A percentile compares a stretch with the other conserved stretches of the same genome.
Evolutionary conservation across 1,140 invertebrate genomes (phyloP).

Genomic region (Drosophila watanabei): DNA sequence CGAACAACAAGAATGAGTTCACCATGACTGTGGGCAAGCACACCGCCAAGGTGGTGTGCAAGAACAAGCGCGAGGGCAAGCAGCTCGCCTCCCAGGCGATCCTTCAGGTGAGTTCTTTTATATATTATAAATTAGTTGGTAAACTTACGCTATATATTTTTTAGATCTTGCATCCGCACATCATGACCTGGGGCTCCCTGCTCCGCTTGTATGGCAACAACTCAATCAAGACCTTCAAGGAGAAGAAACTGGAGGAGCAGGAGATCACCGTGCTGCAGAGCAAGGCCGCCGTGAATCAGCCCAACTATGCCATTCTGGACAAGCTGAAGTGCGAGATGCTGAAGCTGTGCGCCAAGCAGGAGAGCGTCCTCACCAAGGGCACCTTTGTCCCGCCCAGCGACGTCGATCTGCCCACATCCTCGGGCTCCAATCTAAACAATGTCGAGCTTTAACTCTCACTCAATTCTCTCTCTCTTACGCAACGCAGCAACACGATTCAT

Average conservation of each 20-base stretch:
- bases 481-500: not conserved
- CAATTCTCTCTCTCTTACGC: conserved; percentile 26
- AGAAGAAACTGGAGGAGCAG: conserved; percentile 97
- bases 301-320: conserved; percentile 96
- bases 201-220: conserved; percentile 96
- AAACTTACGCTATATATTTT: not conserved
- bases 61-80: conserved; percentile 99
- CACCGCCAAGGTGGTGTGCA: conserved; percentile 94
- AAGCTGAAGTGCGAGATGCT: conserved; percentile 96
- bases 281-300: conserved; percentile 95
- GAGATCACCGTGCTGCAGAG: conserved; percentile 96
- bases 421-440: conserved; percentile 91
- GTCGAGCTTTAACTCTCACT: conserved; percentile 69
- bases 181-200: conserved; percentile 97
- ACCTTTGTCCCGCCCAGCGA: conserved; percentile 89
- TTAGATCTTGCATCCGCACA: conserved; percentile 94
- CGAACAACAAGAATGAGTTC: conserved; percentile 97
- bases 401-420: conserved; percentile 89
- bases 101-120: conserved; percentile 88
- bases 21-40: conserved; percentile 98
- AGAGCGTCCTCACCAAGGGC: conserved; percentile 90
- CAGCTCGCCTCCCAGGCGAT: conserved; percentile 98
- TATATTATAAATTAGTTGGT: not conserved
- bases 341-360: conserved; percentile 90
- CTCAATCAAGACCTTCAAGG: conserved; percentile 96